Conservation (phyloP, 2,888 invertebrate genomes). For the Laothoe populi region DNA sequence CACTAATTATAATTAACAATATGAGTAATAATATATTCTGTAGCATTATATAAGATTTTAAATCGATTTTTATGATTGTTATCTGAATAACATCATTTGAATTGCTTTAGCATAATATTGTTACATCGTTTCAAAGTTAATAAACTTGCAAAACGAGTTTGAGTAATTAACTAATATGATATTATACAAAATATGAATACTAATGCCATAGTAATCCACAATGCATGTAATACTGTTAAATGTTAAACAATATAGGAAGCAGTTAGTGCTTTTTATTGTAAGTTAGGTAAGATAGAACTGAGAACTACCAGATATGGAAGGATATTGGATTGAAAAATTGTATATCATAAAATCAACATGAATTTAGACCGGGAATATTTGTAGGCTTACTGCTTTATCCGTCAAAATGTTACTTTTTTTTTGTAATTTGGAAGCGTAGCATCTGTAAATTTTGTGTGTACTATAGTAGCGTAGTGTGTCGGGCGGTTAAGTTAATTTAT, state of each 20-base stretch:
- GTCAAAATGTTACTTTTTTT: too few species aligned
- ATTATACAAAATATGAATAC: slow-evolving; percentile 17
- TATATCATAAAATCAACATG: too few species aligned
- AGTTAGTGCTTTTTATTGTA: too few species aligned
- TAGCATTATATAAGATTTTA: not conserved
- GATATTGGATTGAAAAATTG: too few species aligned
- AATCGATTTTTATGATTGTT: not conserved
- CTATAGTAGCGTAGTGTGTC: slow-evolving; percentile 57
- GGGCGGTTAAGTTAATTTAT: slow-evolving; percentile 69
- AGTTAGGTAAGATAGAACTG: too few species aligned
- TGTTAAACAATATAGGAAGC: too few species aligned
- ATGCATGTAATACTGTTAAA: not conserved
- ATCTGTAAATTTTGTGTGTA: slow-evolving; percentile 47
- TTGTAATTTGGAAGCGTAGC: slow-evolving; percentile 17
- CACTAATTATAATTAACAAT: too few species aligned
- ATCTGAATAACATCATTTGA: slow-evolving; percentile 1
- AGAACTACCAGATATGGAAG: too few species aligned
- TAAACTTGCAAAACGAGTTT: slow-evolving; percentile 3
- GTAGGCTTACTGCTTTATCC: too few species aligned
- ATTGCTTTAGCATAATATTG: not conserved
- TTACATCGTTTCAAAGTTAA: not conserved
- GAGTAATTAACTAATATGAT: not conserved
- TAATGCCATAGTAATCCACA: not conserved
- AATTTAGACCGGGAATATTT: too few species aligned
- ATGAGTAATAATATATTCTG: not conserved